These are phyloP conservation scores for Athalia rosae DNA, from an alignment of 2,888 invertebrate genomes.

Conservation along the genomic window DNA sequence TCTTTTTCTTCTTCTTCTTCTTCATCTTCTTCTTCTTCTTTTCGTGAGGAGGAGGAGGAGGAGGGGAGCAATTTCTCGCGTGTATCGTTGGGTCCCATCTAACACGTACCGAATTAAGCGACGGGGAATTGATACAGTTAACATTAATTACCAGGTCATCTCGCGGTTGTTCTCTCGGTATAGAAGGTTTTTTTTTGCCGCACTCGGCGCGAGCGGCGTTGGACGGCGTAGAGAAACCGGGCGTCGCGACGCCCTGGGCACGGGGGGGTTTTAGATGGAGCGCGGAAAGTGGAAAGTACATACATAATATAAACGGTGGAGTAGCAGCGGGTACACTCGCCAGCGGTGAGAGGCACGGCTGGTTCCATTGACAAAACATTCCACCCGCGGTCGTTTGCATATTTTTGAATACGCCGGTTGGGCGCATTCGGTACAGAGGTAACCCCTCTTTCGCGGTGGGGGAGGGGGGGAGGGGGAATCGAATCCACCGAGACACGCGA, in stretches of 20 bases:
- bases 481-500: constrained; percentile 52
- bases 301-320: no score
- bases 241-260: background rate
- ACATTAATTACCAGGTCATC: constrained; percentile 44
- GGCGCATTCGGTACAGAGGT: constrained; percentile 4
- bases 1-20: background rate
- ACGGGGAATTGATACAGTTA: constrained; percentile 44
- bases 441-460: no score
- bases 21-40: background rate
- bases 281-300: background rate
- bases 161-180: constrained; percentile 1
- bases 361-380: constrained; percentile 44
- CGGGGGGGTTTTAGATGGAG: background rate
- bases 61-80: background rate
- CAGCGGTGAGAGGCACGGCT: constrained; percentile 40
- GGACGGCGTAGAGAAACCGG: constrained; percentile 29
- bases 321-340: constrained; percentile 1
- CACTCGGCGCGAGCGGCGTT: background rate
- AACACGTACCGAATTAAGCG: constrained; percentile 35
- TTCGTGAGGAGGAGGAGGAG: background rate
- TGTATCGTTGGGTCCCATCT: constrained; percentile 26
- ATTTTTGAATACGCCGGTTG: constrained; percentile 46
- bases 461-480: constrained; percentile 22
- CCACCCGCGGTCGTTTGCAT: constrained; percentile 40
- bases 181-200: background rate